Evolutionary conservation across 2,113 vertebrate species (phyloP).

Genomic region (Petaurus breviceps): DNA sequence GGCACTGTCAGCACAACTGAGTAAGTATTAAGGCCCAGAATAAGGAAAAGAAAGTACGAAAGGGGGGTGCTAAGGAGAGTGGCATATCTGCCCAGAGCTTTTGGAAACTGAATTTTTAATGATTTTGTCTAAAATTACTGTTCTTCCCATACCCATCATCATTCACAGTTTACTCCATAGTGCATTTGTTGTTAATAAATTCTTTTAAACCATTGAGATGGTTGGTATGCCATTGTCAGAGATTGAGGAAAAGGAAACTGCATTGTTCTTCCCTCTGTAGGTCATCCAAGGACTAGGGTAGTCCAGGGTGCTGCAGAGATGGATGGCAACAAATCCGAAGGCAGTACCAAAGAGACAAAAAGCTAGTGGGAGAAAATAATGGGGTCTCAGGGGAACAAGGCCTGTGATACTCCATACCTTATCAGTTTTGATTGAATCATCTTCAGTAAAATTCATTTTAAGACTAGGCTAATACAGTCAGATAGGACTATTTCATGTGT

Average conservation of each 20-base stretch:
- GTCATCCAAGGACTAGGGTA: neutral
- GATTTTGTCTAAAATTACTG: neutral
- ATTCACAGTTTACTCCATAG: neutral
- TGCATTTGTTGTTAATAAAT: neutral
- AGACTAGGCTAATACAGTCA: neutral
- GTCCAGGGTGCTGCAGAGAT: neutral
- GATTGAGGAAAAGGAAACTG: neutral
- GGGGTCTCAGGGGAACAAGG: conserved; percentile 9
- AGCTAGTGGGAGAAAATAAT: conserved; percentile 14
- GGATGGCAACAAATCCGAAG: neutral
- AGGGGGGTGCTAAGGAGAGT: neutral
- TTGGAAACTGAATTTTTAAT: neutral
- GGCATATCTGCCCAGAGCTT: neutral
- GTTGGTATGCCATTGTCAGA: neutral
- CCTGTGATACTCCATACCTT: neutral
- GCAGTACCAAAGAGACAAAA: conserved; percentile 19
- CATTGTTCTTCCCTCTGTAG: neutral
- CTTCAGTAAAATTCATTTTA: neutral
- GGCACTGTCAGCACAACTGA: neutral
- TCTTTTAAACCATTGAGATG: neutral
- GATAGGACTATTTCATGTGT: neutral
- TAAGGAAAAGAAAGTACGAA: neutral
- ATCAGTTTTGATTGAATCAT: conserved; percentile 7
- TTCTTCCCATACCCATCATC: neutral
- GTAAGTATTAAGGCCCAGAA: neutral